Evolutionary conservation across 2,888 invertebrate genomes (phyloP), one percentile per base, ranked within the genome.

Genomic region (Eilema depressum): DNA sequence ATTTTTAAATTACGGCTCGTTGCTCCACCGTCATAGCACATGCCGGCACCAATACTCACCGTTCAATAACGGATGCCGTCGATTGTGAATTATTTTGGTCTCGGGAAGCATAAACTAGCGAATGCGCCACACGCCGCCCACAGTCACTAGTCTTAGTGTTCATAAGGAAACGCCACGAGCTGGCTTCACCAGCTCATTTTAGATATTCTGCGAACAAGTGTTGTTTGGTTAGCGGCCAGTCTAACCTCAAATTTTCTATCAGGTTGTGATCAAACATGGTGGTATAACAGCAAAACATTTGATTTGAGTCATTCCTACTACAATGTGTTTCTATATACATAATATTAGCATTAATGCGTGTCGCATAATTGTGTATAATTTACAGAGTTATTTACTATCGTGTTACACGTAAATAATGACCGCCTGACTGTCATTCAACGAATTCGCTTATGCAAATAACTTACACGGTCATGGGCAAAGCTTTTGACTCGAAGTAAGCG

Each of bases 61-160:
- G 88, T 88, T 91, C 91, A 91, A 81, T 81, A 82, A 78, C 92
- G 93, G 92, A 93, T 91, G 89, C 92, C 84, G 91, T 86, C 89
- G 91, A 93, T 93, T 92, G 92, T 91, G 86, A 89, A 91, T 88
- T 94, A 94, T 95, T 95, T 95, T 85, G 89, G 93, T 91, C 93
- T 89, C 92, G 92, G 91, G 88, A 92, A 92, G 91, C 87, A 89
- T 92, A 91, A 91, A 92, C 90, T 88, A 83, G 85, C 83, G 80
- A 86, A 88, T 87, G 86, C 79, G 74, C 75, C 68, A 76, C 74
- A 78, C 83, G 69, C 85, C 86, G 85, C 89, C 88, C 84, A 86
- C n/a, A n/a, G n/a, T n/a, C n/a, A n/a, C 88, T 77, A 75, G 77
- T 75, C 75, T 73, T 72, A 78, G 78, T 80, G 85, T 89, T 86